Evolutionary conservation across 2,113 vertebrate genomes (phyloP).

Genomic region (Pagrus major): DNA sequence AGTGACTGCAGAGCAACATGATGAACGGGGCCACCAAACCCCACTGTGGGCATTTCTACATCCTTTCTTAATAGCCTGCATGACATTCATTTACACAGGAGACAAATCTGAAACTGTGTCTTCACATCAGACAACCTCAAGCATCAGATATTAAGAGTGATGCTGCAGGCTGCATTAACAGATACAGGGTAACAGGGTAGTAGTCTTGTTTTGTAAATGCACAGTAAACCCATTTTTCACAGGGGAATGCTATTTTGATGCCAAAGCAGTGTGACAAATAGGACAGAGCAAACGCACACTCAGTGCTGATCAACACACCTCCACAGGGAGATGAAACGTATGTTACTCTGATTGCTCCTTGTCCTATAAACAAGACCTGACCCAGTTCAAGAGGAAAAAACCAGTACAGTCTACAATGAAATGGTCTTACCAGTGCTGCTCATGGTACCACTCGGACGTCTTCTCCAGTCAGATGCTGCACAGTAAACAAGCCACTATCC

Average conservation of each 20-base stretch:
- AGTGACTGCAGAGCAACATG: conserved; percentile 49
- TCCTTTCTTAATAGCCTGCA: conserved; percentile 23
- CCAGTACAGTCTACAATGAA: neutral
- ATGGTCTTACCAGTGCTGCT: conserved; percentile 75
- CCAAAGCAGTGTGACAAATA: neutral
- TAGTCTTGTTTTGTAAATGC: neutral
- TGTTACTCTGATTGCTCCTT: neutral
- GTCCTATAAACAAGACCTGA: neutral
- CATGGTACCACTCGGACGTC: conserved; percentile 65
- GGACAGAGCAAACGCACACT: neutral
- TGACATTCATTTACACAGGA: conserved; percentile 7
- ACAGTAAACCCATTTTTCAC: neutral
- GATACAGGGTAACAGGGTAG: neutral
- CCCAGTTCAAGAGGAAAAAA: neutral
- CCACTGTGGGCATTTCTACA: conserved; percentile 19
- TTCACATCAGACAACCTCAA: neutral
- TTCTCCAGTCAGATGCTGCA: conserved; percentile 63
- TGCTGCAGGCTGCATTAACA: neutral
- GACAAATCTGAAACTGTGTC: conserved; percentile 15
- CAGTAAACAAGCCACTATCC: conserved; percentile 65
- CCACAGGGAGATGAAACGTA: neutral
- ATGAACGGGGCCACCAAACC: conserved; percentile 23
- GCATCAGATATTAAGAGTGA: neutral
- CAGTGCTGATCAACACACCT: neutral
- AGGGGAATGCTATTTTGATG: neutral